Percentiles rank a stretch among this genome's conserved stretches.
phyloP scores from a whole-genome alignment of 2,888 invertebrate species.

The Tanytarsus gracilentus region DNA sequence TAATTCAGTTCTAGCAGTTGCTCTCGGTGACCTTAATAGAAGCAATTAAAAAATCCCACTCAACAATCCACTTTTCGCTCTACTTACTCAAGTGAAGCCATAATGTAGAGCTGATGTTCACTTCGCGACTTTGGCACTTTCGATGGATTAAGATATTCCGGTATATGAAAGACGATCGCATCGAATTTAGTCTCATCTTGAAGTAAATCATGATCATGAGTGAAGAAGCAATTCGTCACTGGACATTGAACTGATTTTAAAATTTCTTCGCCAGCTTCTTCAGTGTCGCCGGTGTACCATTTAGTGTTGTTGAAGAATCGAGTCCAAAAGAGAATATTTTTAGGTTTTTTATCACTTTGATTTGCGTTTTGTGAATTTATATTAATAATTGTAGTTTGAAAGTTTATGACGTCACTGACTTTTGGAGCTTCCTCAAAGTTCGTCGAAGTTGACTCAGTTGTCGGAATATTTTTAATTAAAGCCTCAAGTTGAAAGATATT shows the following conservation, averaged over 20 bases:
- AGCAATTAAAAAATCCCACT: neutral
- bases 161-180: conserved; percentile 23
- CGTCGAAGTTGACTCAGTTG: no score
- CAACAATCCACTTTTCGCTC: neutral
- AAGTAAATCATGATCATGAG: conserved; percentile 10
- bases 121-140: conserved; percentile 5
- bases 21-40: conserved; percentile 1
- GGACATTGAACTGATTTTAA: conserved; percentile 17
- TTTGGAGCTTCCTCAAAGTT: no score
- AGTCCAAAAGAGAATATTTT: conserved; percentile 29
- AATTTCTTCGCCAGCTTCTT: conserved; percentile 15
- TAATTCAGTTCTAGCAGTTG: neutral
- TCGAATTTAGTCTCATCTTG: conserved; percentile 13
- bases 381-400: no score
- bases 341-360: no score
- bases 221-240: conserved; percentile 27
- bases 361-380: no score
- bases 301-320: conserved; percentile 15
- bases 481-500: no score
- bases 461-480: no score
- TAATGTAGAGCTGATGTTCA: conserved; percentile 28
- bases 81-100: conserved; percentile 6
- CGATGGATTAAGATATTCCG: neutral
- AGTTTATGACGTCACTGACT: no score
- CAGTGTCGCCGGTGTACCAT: conserved; percentile 22